Base-by-base conservation (phyloP, 2,888 invertebrate species). In the Cremastobaeus sp. region DNA sequence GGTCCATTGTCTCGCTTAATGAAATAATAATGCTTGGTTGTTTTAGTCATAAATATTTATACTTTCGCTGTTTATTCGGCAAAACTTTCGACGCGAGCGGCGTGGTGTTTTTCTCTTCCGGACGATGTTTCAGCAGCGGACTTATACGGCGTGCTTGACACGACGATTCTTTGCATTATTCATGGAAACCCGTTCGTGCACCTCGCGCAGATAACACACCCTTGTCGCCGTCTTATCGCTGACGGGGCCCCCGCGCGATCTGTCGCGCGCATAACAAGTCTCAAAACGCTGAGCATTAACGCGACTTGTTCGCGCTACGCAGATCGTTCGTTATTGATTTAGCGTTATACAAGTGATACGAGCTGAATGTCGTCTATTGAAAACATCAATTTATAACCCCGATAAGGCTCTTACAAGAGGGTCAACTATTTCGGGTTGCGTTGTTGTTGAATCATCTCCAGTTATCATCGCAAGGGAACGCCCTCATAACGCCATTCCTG, bases 171-270 rank as follows among this genome's bases (percentile, higher is more conserved):
- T 69, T 84, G 82, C 79, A 82, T 84, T 82, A 84, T 83, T 82
- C 83, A 84, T 81, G 78, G 59, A 75, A 79, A 76, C 62, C 69
- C 74, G 70, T 73, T 76, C 54, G 57, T 72, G 52, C 54, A 77
- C 76, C 62, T 74, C 60, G 59, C 74, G 48, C 74, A 79, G 83
- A 82, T 83, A 83, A 82, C 76, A 73, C 76, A 76, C 79, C 79
- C 83, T 79, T 76, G 79, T 65, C 75, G 69, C 72, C 64, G 78
- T 76, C 79, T 81, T 83, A 82, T 83, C 83, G 79, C 62, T 70
- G 60, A n/a, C n/a, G n/a, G n/a, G n/a, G n/a, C 79, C 80, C 76
- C 75, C 74, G 74, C 74, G 64, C n/a, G n/a, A n/a, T n/a, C n/a
- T 69, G 73, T 73, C 73, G 35, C 30, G 62, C 55, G 54, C n/a